Base-by-base conservation (phyloP, 1,140 invertebrate species). In the Drosophila biarmipes region DNA sequence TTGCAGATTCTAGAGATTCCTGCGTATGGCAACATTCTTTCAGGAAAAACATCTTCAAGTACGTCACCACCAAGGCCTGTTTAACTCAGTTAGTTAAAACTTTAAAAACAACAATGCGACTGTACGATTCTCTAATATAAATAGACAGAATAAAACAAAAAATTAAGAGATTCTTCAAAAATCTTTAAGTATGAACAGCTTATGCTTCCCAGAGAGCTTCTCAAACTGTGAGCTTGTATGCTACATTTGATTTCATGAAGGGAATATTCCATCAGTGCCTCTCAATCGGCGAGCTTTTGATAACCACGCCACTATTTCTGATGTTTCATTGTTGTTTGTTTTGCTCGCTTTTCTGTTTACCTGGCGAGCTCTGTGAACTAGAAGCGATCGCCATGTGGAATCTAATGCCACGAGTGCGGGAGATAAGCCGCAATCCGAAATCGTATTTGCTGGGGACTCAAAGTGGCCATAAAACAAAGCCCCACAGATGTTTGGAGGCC, bases 271-370 rank as follows among this genome's bases (percentile, higher is more conserved):
- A 21, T 12, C 37, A 34, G 21, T 51, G 8, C 4, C 37, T 24
- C 6, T 21, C 8, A 56, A 79, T 53, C 76, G 55, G 40, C 43
- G 12, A 64, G 51, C 74, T 63, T 56, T 74, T 49, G 11, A 34
- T 51, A 34, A 55, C 12, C 43, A 77, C 52, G 38, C 57, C 58
- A 68, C n/a, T 24, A 15, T n/a, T 67, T 69, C 29, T 12, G 24
- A 48, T 19, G 24, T 15, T 15, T 31, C n/a, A 15, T 59, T 71
- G 38, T 21, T 43, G 43, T 81, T 77, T 80, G 67, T 85, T 73
- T 86, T 86, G 67, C 53, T 71, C 51, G 38, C 48, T 54, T 59
- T 73, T 86, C 51, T 81, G 79, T 89, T 89, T 89, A 82, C 75
- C 49, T 75, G 59, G 27, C 17, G 21, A 46, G 56, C 59, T 67